A percentile compares a stretch with the other conserved stretches of the same genome.
phyloP scores from a whole-genome alignment of 1,140 invertebrate genomes.

The Hylaeus anthracinus region DNA sequence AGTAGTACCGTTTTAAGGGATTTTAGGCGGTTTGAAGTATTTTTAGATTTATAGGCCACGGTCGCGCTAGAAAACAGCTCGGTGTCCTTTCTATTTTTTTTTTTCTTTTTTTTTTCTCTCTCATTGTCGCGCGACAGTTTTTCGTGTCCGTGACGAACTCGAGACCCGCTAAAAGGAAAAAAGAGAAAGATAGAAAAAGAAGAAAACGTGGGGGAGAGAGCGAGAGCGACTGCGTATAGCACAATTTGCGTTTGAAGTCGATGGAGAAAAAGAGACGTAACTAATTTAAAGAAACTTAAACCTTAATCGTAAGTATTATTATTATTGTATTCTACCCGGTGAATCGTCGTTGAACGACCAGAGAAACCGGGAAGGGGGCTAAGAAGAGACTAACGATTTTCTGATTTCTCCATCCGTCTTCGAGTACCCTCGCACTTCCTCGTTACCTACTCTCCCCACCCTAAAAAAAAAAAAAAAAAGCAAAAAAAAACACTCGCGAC shows the following conservation, averaged over 20 bases:
- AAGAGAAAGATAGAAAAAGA: not conserved
- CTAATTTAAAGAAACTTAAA: not conserved
- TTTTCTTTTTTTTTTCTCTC: too few species aligned
- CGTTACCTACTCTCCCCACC: too few species aligned
- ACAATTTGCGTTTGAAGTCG: not conserved
- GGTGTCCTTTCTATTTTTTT: not conserved
- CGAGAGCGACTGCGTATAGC: not conserved
- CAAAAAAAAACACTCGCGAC: too few species aligned
- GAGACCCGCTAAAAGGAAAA: too few species aligned
- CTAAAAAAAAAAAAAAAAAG: too few species aligned
- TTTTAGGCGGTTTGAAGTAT: conserved; percentile 49
- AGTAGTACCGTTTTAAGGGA: conserved; percentile 37
- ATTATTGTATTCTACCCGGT: not conserved
- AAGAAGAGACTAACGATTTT: not conserved
- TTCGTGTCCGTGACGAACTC: too few species aligned
- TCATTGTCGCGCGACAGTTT: not conserved
- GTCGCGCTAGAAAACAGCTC: not conserved
- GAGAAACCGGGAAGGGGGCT: not conserved
- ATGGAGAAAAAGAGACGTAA: not conserved
- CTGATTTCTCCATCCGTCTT: not conserved
- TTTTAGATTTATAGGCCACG: conserved; percentile 47
- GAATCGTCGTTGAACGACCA: not conserved
- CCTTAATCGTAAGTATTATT: not conserved
- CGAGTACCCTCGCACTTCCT: not conserved
- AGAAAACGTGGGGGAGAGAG: not conserved